These are phyloP conservation scores for Pseudotriccus pelzelni DNA, from an alignment of 2,797 vertebrate species.

Conservation along the genomic window DNA sequence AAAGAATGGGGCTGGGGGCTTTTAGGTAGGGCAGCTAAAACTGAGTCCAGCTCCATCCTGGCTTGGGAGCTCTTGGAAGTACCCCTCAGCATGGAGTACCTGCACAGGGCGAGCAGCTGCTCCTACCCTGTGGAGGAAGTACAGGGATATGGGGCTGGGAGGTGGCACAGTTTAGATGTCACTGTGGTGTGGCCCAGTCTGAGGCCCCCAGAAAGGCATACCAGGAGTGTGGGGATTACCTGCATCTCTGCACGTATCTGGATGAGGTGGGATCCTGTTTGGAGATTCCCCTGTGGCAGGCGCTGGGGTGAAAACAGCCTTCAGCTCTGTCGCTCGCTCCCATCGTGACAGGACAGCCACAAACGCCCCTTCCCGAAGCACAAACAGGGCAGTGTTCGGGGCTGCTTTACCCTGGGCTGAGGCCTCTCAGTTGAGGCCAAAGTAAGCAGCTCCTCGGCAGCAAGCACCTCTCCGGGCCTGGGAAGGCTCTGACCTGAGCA, in stretches of 20 bases:
- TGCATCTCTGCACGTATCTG: background rate
- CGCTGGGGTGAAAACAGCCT: background rate
- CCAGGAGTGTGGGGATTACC: background rate
- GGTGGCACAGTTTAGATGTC: background rate
- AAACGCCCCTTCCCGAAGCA: background rate
- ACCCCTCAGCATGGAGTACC: background rate
- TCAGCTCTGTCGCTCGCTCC: background rate
- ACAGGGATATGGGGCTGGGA: background rate
- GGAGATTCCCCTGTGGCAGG: background rate
- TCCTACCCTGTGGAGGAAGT: background rate
- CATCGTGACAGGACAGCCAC: background rate
- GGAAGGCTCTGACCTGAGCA: background rate
- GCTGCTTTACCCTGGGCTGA: background rate
- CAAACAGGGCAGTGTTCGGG: background rate
- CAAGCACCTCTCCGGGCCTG: background rate
- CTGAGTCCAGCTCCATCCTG: background rate
- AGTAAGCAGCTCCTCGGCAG: background rate
- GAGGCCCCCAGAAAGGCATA: background rate
- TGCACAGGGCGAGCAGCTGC: background rate
- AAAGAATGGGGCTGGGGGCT: background rate
- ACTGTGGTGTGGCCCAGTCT: background rate
- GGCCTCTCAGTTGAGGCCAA: conserved; percentile 13
- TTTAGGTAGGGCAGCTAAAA: background rate
- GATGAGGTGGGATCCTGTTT: background rate
- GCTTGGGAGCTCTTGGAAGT: background rate